phyloP scores from a whole-genome alignment of 2,797 vertebrate genomes.

The Neosilurus mollespiculum region DNA sequence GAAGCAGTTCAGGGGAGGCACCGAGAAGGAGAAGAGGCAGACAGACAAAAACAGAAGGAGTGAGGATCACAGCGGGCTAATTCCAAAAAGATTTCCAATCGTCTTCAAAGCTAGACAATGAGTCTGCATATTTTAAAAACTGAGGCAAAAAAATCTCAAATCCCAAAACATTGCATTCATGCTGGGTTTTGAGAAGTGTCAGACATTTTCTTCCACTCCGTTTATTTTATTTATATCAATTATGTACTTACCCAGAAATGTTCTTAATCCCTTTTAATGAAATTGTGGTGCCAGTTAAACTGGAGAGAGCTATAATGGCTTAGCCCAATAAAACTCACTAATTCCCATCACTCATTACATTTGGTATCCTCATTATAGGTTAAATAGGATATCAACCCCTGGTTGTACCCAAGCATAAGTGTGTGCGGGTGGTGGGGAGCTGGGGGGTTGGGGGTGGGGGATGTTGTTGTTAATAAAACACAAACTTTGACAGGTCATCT shows the following conservation, averaged over 20 bases:
- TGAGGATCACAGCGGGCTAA: neutral
- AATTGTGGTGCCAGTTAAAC: constrained; percentile 59
- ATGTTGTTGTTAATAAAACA: no score
- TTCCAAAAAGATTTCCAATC: neutral
- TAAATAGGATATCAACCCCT: neutral
- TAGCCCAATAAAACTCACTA: constrained; percentile 51
- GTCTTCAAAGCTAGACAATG: neutral
- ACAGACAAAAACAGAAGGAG: neutral
- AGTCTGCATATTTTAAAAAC: constrained; percentile 26
- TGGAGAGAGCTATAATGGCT: constrained; percentile 39
- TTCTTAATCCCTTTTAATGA: constrained; percentile 67
- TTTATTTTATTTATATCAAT: constrained; percentile 67
- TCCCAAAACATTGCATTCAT: constrained; percentile 11
- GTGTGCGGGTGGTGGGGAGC: no score
- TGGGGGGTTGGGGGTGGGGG: no score
- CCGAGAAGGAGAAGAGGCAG: constrained; percentile 24
- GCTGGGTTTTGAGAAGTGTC: constrained; percentile 51
- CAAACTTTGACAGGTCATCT: neutral
- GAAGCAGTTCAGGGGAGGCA: constrained; percentile 36
- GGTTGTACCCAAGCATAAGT: constrained; percentile 18
- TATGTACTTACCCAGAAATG: constrained; percentile 65
- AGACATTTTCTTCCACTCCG: constrained; percentile 58
- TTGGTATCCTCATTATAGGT: constrained; percentile 39
- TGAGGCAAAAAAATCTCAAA: neutral
- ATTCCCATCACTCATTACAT: constrained; percentile 48